Evolutionary conservation across 1,140 invertebrate species (phyloP), one percentile per base, ranked within the genome.

Genomic region (Micrasema minimum): DNA sequence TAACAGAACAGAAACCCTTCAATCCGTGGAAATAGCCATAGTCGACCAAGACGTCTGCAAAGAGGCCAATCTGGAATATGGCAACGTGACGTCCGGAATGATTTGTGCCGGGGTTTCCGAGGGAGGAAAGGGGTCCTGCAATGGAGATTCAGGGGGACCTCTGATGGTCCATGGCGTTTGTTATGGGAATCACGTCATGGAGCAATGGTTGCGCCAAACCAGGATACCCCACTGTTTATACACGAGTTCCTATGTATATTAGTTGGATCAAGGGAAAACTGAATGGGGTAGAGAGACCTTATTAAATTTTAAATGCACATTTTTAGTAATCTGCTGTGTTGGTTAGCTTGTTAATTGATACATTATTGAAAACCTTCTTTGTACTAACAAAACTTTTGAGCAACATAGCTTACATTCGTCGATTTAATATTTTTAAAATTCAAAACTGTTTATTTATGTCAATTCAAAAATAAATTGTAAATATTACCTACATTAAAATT

Each of bases 151-250:
- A 0, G 43, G 43, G 43, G 43, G 43, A n/a, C 43, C 43, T 6
- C 43, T 45, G 4, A 45, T 16, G 0, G 43, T 45, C 43, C 5
- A 12, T 12, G 6, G 6, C n/a, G 18, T 16, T 16, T 16, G n/a
- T 45, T n/a, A 16, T 45, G 43, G 43, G 43, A 16, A n/a, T 45
- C n/a, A 45, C 43, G n/a, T 45, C 43, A n/a, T 45, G 43, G 43
- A 14, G n/a, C 1, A 7, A 45, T n/a, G 43, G 43, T 16, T 45
- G 43, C 43, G 43, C 18, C 43, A 45, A 16, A 16, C 43, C 43
- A 6, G 43, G 43, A n/a, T 14, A 16, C 4, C 43, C 43, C 4
- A 45, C 43, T 16, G 43, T 45, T 6, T 45, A 45, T 16, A 45
- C 43, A 16, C n/a, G 43, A 16, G 43, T 45, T 4, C n/a, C n/a